Evolutionary conservation across 2,113 vertebrate species (phyloP).

Genomic region (Clarias gariepinus): DNA sequence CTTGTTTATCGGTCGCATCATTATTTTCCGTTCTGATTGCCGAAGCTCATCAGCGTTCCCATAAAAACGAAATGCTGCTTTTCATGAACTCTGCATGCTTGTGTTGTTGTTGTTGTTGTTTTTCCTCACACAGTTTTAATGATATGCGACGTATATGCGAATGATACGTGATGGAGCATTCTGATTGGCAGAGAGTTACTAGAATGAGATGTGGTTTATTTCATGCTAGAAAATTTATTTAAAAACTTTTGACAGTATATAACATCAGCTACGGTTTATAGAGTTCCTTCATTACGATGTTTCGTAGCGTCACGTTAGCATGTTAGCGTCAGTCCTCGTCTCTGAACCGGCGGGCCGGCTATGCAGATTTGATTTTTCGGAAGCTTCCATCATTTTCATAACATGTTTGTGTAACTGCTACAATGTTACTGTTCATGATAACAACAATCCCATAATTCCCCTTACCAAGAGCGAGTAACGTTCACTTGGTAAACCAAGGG

Average conservation of each 20-base stretch:
- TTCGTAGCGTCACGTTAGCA: not conserved
- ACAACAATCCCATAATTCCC: too few relatives aligned
- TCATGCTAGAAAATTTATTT: not conserved
- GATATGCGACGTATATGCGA: not conserved
- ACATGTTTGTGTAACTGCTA: not conserved
- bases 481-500: too few relatives aligned
- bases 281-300: not conserved
- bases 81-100: not conserved
- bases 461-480: too few relatives aligned
- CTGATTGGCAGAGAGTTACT: not conserved
- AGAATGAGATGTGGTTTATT: not conserved
- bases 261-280: not conserved
- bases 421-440: too few relatives aligned
- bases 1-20: slow-evolving; percentile 41
- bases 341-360: not conserved
- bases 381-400: not conserved
- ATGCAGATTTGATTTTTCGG: not conserved
- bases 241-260: not conserved
- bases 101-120: not conserved
- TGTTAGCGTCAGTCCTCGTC: not conserved
- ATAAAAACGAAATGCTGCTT: not conserved
- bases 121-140: not conserved
- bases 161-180: not conserved
- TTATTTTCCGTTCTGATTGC: slow-evolving; percentile 41
- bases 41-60: slow-evolving; percentile 19